Percentiles rank a stretch among this genome's conserved stretches.
Evolutionary conservation across 2,113 vertebrate genomes (phyloP).

Genomic region (Xiphophorus couchianus): DNA sequence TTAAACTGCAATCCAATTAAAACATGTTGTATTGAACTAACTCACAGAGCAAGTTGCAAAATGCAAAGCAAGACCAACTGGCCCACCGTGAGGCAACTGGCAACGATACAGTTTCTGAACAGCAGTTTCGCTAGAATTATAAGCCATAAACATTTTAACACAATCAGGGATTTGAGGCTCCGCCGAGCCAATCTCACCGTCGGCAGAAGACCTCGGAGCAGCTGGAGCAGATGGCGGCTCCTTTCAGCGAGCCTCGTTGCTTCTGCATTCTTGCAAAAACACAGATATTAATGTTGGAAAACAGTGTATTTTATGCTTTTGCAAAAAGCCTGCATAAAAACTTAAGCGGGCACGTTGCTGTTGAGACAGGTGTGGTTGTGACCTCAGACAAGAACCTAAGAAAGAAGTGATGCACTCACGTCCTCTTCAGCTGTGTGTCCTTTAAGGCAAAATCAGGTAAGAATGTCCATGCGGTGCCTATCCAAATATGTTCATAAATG

Average conservation of each 20-base stretch:
- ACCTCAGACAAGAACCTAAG: neutral
- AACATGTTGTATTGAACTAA: neutral
- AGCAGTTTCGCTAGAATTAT: neutral
- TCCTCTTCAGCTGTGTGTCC: neutral
- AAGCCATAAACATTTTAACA: conserved; percentile 18
- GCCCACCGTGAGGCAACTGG: neutral
- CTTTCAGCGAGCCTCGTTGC: neutral
- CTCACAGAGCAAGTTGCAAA: neutral
- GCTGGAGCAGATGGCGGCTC: neutral
- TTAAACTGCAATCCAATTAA: neutral
- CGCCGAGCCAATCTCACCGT: neutral
- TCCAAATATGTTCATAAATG: no score
- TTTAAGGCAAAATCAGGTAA: neutral
- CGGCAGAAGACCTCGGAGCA: conserved; percentile 4
- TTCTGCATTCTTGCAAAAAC: neutral
- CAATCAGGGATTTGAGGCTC: conserved; percentile 3
- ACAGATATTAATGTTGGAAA: neutral
- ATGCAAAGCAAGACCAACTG: conserved; percentile 11
- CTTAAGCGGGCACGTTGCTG: neutral
- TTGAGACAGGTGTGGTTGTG: neutral
- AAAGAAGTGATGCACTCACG: neutral
- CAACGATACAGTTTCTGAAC: conserved; percentile 1
- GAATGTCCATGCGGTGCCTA: no score
- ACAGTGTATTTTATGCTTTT: neutral
- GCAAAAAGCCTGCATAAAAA: neutral